Evolutionary conservation across 2,888 invertebrate genomes (phyloP), one percentile per base, ranked within the genome.

Genomic region (Agrochola lota): DNA sequence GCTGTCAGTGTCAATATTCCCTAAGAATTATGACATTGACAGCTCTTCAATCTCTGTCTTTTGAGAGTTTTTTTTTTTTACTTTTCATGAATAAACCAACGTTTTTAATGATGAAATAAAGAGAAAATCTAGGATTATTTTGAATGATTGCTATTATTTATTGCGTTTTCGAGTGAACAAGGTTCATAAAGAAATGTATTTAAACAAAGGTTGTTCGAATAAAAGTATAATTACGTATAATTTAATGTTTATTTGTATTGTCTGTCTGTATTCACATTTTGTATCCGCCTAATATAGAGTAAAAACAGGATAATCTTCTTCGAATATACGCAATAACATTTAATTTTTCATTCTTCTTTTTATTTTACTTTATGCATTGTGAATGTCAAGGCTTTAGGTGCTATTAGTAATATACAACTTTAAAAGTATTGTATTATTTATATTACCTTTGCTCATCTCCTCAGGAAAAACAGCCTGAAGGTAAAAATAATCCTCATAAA

Each of bases 341-440:
- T 43, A 12, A n/a, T n/a, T 69, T n/a, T n/a, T 40, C n/a, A 60
- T n/a, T 46, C 11, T 64, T 73, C 20, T 57, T 73, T 15, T 72
- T 81, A 63, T 71, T 78, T 80, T 62, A 55, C 46, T 57, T 57
- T 2, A 40, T 35, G 8, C 26, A 64, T 30, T 43, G 15, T 59
- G 52, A 81, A 81, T 66, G 78, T 81, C 82, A 79, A 79, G 64
- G 74, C 15, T 49, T n/a, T n/a, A n/a, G n/a, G 11, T 40, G 46
- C 2, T 30, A 49, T 30, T 74, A 40, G 49, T 63, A 81, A n/a
- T 8, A 59, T 11, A 2, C 17, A 40, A 64, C 30, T 30, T 7
- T 40, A 40, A n/a, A 49, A 80, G 7, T 11, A 81, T 20, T 63
- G 15, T 20, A 30, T 49, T 26, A 26, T 40, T 35, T 15, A 15